Conservation (phyloP, 2,888 invertebrate species). For the Gnatocerus cornutus region DNA sequence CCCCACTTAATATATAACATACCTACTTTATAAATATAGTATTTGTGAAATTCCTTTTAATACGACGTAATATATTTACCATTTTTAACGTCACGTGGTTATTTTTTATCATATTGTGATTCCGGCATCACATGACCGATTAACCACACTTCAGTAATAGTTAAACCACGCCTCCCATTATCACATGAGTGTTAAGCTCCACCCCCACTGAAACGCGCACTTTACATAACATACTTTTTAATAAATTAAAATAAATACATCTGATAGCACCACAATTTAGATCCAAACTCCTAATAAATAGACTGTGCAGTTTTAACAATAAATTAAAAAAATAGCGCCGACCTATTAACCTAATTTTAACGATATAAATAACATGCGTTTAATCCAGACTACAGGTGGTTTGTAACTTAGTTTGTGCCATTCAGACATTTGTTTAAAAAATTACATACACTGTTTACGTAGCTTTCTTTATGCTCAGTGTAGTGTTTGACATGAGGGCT, state of each 20-base stretch:
- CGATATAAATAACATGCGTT: background rate
- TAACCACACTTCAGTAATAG: too few relatives aligned
- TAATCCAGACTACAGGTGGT: constrained; percentile 5
- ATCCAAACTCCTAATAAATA: constrained; percentile 9
- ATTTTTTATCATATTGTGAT: background rate
- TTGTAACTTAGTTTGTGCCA: constrained; percentile 59
- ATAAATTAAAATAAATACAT: constrained; percentile 34
- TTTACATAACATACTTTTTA: constrained; percentile 24
- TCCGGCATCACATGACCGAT: background rate
- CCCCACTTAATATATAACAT: too few relatives aligned
- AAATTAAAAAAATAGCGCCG: constrained; percentile 23
- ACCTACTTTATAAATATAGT: too few relatives aligned
- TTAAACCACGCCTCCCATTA: background rate
- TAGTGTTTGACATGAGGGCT: constrained; percentile 86
- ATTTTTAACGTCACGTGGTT: background rate
- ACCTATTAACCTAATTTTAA: constrained; percentile 1
- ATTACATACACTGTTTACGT: constrained; percentile 75
- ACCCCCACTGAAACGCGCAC: background rate
- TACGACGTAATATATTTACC: constrained; percentile 12
- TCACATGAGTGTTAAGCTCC: background rate
- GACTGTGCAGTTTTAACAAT: constrained; percentile 13
- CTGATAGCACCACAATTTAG: constrained; percentile 32
- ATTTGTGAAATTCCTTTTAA: too few relatives aligned
- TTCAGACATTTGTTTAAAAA: constrained; percentile 77
- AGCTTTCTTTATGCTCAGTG: constrained; percentile 76